Base-by-base conservation (phyloP, 1,140 invertebrate species). In the Dendrolimus punctatus region DNA sequence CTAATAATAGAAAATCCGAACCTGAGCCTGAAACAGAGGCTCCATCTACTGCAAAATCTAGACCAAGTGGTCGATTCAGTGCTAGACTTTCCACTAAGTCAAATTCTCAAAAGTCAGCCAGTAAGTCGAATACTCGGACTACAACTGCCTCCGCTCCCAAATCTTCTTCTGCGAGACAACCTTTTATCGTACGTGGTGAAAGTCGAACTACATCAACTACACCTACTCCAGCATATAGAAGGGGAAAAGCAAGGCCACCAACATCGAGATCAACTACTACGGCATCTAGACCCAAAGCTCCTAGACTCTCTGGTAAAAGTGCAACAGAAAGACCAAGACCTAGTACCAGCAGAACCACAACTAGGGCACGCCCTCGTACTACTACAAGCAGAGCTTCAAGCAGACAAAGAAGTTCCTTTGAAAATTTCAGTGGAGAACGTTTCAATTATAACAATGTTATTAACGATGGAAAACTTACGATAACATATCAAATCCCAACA, bases 401-500 rank as follows among this genome's bases (percentile, higher is more conserved):
- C 39, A 80, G 84, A 71, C 80, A 86, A 59, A 71, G 83, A 52
- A 74, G 51, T 59, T 86, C 80, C 2, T 82, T 74, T 58, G 82
- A 86, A 67, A 86, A 80, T 50, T 59, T 71, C 42, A 84, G 80
- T 54, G 83, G 78, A 4, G 83, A 84, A 64, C 75, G 80, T 55
- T 69, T 66, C 51, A 78, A 72, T 59, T 73, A 68, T 47, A 85
- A 92, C 46, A 80, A 90, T 46, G 85, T 90, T 38, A 87, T 90
- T 46, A 90, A 90, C 58, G 94, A 95, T 71, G 93, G 92, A n/a
- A 94, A 92, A 6, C 94, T 96, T 44, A 96, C 94, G 1, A 91
- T 96, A 1, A 96, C 95, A 0, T 93, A 95, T 83, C 91, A 94
- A 62, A 90, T 96, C 49, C 95, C 95, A 9, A 92, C 92, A 5